Base-by-base conservation (phyloP, 2,797 vertebrate genomes). In the Heterohyrax brucei region DNA sequence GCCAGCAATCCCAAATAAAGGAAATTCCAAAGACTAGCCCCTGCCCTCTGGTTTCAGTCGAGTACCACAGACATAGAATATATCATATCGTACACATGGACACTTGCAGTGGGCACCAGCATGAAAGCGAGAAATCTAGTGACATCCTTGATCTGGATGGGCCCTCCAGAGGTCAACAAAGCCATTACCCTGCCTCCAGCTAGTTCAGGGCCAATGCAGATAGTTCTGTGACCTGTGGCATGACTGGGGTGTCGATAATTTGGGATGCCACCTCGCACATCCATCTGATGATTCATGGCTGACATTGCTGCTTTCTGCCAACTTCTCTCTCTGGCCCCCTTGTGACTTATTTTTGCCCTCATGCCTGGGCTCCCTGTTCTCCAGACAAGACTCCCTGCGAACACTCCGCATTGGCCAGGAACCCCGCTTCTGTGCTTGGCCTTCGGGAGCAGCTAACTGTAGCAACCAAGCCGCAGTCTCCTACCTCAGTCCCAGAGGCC, bases 121-220 rank as follows among this genome's bases (percentile, higher is more conserved):
- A 79, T 18, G 19, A 75, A 64, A 81, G 72, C n/a, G 64, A 68
- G 39, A 68, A 26, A 33, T 3, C 22, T 19, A 46, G 56, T 22
- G 64, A 79, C 48, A 30, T 61, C 39, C 81, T 83, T n/a, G 86
- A 46, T 7, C 62, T 61, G 70, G 14, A 4, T 50, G 56, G n/a
- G 56, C 5, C 64, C 59, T 59, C 72, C 28, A 59, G 70, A 87
- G 50, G 33, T 78, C 53, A 78, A 28, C 30, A 4, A 73, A 53
- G 76, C n/a, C 68, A 22, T 44, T 44, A 24, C 33, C 39, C 75
- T 59, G 68, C 82, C 72, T 87, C 82, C 18, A 48, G 82, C 18
- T 87, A 56, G 39, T 83, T 62, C 82, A 83, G 75, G 73, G 73
- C 44, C 78, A 90, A 87, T 30, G 22, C 26, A 79, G 78, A 10